Base-by-base conservation (phyloP, 2,113 vertebrate species). In the Tricholaema leucomelas region DNA sequence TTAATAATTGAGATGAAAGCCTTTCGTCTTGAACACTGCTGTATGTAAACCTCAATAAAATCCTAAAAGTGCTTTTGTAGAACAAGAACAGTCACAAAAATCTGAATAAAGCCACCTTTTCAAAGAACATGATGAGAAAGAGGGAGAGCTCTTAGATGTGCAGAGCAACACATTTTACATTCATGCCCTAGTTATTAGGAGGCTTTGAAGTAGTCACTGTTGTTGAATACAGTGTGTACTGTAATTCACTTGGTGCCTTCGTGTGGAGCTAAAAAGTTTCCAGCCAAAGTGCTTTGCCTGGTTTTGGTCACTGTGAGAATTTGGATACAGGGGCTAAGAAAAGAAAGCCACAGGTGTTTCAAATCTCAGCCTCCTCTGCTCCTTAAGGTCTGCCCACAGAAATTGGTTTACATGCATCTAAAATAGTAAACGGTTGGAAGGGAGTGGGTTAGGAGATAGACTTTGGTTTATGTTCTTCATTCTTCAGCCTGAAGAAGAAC, bases 1-100 rank as follows among this genome's bases (percentile, higher is more conserved):
- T 97, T 89, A 96, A 97, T 97, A 97, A 97, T 95, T 97, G 95
- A 97, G 87, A 96, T 90, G 90, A 92, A 96, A 95, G 92, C 60
- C 88, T 93, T 97, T 96, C 87, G 94, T 96, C 89, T 97, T 95
- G 96, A 96, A 96, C 95, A 95, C 76, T 95, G 85, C 88, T 94
- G 75, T 90, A 95, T 94, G 95, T 93, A 97, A 97, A 97, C 94
- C 94, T 97, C 94, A 94, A 96, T 95, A 93, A 93, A 93, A 94
- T 91, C 95, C 84, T 94, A 96, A 97, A 96, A 96, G 88, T 96
- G 90, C 87, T 97, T 97, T 97, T 93, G 95, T 96, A 97, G 95
- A 97, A 97, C 96, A 92, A 96, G 91, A 97, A 91, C 72, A 96
- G 94, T 96, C 94, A 94, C 91, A 94, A 87, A 96, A 96, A 95